Evolutionary conservation across 1,140 invertebrate genomes (phyloP), one percentile per base, ranked within the genome.

Genomic region (Sycophila sp.): DNA sequence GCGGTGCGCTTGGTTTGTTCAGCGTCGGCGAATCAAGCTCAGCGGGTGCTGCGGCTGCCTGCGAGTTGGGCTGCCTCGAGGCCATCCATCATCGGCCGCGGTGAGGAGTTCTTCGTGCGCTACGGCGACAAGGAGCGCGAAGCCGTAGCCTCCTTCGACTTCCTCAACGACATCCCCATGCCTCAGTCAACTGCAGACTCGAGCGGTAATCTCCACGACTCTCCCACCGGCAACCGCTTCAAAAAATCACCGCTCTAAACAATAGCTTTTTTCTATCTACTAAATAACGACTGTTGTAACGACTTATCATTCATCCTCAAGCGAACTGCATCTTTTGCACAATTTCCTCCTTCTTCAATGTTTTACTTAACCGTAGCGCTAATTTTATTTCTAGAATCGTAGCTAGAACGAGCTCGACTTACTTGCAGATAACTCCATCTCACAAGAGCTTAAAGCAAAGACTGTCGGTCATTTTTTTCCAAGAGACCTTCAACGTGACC

Each of bases 61-160:
- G 80, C 85, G 3, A 74, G 76, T 77, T 87, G 84, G 86, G 86
- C 80, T 78, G 84, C 72, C 74, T 82, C 79, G 74, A 86, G 83
- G 68, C 89, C 91, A 22, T 91, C 91, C 72, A 93, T 93, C 80
- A 90, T 94, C 75, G 91, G 91, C 69, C 87, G 92, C 38, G 79
- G 80, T 8, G 88, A 90, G 42, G 91, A 92, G 77, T 92, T 94
- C 83, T 94, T 89, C 87, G 89, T 92, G 34, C 88, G 92, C 69
- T 94, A 90, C 83, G 92, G 92, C n/a, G 91, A 92, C 69, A 90
- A 92, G 76, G 92, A 94, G 80, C 86, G 88, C 58, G 92, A 93
- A 81, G 92, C 92, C 24, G 90, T 94, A 56, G 91, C 92, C 32
- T 91, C 90, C 73, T 94, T 94, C 81, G 92, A 93, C 84, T 94